Percentiles rank a stretch among this genome's conserved stretches.
These are phyloP conservation scores for Hirundo rustica DNA, from an alignment of 2,797 vertebrate species.

Conservation along the genomic window DNA sequence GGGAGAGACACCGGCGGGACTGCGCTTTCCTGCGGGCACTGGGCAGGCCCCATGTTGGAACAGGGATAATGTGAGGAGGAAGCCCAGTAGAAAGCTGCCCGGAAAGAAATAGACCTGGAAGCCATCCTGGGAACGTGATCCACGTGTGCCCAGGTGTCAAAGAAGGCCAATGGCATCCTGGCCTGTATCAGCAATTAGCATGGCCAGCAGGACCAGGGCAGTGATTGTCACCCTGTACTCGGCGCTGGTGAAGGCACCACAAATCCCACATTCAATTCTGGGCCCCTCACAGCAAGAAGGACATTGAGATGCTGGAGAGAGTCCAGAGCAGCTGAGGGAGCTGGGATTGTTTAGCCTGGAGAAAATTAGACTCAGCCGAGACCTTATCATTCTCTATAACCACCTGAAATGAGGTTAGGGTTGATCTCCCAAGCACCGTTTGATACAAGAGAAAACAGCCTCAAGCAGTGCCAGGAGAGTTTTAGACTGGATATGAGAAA, in stretches of 20 bases:
- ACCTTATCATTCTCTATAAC: neutral
- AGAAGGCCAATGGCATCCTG: neutral
- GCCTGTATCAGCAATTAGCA: neutral
- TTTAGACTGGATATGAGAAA: neutral
- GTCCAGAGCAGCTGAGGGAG: neutral
- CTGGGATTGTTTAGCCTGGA: neutral
- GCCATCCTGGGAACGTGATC: rapidly evolving
- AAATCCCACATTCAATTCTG: rapidly evolving
- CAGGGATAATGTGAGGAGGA: neutral
- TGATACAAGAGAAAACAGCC: neutral
- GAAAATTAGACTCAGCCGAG: rapidly evolving
- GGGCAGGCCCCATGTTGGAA: rapidly evolving
- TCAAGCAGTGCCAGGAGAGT: neutral
- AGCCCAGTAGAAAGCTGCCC: neutral
- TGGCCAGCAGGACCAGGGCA: neutral
- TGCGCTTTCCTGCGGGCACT: rapidly evolving
- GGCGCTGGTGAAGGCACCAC: rapidly evolving
- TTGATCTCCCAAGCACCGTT: neutral
- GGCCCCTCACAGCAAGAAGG: neutral
- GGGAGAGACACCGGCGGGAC: rapidly evolving
- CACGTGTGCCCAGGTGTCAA: too few species aligned
- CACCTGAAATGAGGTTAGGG: neutral
- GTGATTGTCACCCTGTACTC: rapidly evolving
- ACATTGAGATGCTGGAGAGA: rapidly evolving
- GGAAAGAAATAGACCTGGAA: neutral